Evolutionary conservation across 2,888 invertebrate genomes (phyloP).

Genomic region (Parelbella ahira): DNA sequence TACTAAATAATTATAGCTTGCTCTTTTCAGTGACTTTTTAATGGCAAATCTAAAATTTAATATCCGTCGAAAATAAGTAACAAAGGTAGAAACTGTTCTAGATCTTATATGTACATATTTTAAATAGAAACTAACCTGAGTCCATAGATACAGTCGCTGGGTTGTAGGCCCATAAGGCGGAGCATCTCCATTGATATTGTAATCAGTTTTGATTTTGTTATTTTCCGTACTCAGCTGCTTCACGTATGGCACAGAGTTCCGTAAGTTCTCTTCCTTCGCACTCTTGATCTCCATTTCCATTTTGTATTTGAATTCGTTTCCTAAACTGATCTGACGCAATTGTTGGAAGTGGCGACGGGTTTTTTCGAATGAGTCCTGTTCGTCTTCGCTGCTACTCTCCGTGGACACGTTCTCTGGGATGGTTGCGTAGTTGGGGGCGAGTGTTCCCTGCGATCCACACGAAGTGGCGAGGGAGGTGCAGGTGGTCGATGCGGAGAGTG

Average conservation of each 20-base stretch:
- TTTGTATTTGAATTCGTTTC: conserved; percentile 82
- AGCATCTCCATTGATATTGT: conserved; percentile 61
- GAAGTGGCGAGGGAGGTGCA: conserved; percentile 81
- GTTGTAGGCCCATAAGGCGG: conserved; percentile 77
- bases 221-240: conserved; percentile 81
- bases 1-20: no score
- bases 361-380: conserved; percentile 77
- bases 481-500: conserved; percentile 81
- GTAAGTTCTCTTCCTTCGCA: conserved; percentile 81
- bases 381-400: conserved; percentile 75
- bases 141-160: conserved; percentile 71
- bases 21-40: no score
- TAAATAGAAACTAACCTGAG: conserved; percentile 68
- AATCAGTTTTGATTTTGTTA: conserved; percentile 77
- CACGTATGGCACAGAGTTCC: conserved; percentile 82
- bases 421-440: conserved; percentile 65
- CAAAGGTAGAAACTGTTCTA: no score
- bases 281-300: conserved; percentile 84
- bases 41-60: no score
- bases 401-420: conserved; percentile 67
- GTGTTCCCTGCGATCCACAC: conserved; percentile 70
- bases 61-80: no score
- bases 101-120: no score
- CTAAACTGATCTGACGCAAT: conserved; percentile 81
- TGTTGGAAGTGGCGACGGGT: conserved; percentile 83